These are phyloP conservation scores for Penaeus chinensis DNA, from an alignment of 1,140 invertebrate species.

Conservation along the genomic window DNA sequence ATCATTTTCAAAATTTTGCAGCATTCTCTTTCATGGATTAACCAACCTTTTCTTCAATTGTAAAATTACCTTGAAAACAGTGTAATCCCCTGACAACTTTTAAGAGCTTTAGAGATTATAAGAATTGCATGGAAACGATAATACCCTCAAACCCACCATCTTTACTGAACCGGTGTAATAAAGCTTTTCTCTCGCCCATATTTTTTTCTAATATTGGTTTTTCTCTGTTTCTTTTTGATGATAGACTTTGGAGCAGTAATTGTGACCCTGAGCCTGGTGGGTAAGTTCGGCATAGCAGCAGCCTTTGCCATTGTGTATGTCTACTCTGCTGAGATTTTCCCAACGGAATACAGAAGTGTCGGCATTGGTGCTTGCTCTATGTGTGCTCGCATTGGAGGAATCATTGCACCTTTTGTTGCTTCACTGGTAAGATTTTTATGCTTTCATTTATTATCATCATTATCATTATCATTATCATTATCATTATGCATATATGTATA, in stretches of 20 bases:
- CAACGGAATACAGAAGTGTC: conserved; percentile 73
- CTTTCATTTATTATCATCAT: no score
- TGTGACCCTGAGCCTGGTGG: conserved; percentile 78
- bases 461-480: background rate
- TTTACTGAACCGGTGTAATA: conserved; percentile 22
- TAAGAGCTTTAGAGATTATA: background rate
- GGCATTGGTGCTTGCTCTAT: conserved; percentile 62
- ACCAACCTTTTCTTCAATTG: no score
- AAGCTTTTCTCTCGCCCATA: background rate
- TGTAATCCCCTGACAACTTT: no score
- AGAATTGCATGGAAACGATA: conserved; percentile 22
- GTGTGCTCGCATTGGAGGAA: conserved; percentile 62
- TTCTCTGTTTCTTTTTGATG: conserved; percentile 27
- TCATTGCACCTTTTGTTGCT: conserved; percentile 56
- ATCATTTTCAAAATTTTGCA: no score
- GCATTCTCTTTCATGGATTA: no score
- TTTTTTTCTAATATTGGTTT: background rate
- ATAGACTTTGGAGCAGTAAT: conserved; percentile 54
- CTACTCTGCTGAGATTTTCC: conserved; percentile 86
- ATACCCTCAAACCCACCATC: conserved; percentile 13
- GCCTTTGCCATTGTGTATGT: conserved; percentile 90
- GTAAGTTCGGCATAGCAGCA: conserved; percentile 88
- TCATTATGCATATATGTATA: no score
- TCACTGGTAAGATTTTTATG: conserved; percentile 38
- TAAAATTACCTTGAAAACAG: no score